A percentile compares a stretch with the other conserved stretches of the same genome.
Evolutionary conservation across 2,113 vertebrate species (phyloP).

Genomic region (Zosterops hypoxanthus): DNA sequence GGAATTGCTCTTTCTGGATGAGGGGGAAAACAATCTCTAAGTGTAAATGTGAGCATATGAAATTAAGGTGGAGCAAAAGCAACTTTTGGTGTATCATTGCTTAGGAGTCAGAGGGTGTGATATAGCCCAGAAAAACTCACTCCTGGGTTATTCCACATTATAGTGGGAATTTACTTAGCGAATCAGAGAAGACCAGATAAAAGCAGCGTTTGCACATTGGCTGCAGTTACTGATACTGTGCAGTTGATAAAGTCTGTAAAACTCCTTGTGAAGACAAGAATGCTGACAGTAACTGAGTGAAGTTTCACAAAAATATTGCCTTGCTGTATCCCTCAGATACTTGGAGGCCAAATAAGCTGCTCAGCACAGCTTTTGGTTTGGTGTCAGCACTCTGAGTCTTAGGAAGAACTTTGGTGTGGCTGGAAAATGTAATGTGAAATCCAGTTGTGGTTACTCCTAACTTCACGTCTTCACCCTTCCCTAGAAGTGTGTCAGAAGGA

Average conservation of each 20-base stretch:
- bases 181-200: neutral
- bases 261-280: neutral
- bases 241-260: neutral
- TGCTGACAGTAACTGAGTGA: rapidly evolving
- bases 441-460: neutral
- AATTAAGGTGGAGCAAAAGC: neutral
- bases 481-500: neutral
- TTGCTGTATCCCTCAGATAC: neutral
- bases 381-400: neutral
- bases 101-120: neutral
- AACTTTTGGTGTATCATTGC: neutral
- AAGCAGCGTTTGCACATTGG: rapidly evolving
- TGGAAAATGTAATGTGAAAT: neutral
- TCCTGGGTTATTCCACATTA: neutral
- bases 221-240: neutral
- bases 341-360: neutral
- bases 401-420: neutral
- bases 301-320: neutral
- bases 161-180: neutral
- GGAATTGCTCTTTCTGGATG: neutral
- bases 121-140: neutral
- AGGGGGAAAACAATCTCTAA: rapidly evolving
- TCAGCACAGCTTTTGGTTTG: neutral
- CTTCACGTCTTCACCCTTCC: neutral
- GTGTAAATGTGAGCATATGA: rapidly evolving